Evolutionary conservation across 2,113 vertebrate genomes (phyloP).

Genomic region (Alligator sinensis): DNA sequence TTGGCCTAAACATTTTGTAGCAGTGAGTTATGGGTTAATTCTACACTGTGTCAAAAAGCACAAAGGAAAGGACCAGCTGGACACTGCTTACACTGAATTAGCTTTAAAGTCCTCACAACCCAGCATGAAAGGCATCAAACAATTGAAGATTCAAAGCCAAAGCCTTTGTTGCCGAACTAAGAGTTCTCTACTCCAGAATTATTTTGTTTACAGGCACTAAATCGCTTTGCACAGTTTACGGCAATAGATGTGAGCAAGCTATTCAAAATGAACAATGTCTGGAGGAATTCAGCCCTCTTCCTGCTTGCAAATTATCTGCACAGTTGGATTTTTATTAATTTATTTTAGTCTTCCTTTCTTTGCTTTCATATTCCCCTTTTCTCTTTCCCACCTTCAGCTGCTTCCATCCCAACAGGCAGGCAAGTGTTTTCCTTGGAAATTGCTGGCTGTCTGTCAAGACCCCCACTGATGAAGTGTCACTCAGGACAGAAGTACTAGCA

Average conservation of each 20-base stretch:
- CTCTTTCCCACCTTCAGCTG: rapidly evolving
- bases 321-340: rapidly evolving
- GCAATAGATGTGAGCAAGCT: background rate
- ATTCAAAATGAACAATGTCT: rapidly evolving
- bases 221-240: rapidly evolving
- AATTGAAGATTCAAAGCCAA: rapidly evolving
- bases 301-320: rapidly evolving
- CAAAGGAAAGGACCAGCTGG: background rate
- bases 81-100: background rate
- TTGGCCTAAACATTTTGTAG: background rate
- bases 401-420: background rate
- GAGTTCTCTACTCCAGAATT: background rate
- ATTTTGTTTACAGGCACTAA: background rate
- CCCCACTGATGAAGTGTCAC: rapidly evolving
- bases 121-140: rapidly evolving
- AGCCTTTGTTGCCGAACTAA: background rate
- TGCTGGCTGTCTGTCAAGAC: background rate
- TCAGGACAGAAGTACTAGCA: rapidly evolving
- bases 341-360: rapidly evolving
- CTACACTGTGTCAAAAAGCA: background rate
- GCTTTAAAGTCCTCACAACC: background rate
- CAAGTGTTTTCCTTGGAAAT: rapidly evolving
- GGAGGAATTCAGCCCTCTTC: background rate
- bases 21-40: background rate
- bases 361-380: background rate